Conservation (phyloP, 2,113 vertebrate genomes). For the Acinonyx jubatus region DNA sequence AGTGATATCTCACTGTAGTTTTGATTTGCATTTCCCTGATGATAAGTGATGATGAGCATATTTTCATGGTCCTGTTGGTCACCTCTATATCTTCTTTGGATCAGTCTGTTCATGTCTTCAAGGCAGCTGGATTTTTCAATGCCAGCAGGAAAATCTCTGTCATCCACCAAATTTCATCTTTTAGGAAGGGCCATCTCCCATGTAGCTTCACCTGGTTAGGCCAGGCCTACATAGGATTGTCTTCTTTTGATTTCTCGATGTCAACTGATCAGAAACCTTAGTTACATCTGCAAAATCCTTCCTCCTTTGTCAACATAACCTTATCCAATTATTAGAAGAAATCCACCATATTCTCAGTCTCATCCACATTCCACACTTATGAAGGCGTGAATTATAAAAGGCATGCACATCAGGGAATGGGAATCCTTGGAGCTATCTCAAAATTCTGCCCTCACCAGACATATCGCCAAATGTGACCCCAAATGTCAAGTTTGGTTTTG, state of each 20-base stretch:
- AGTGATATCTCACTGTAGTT: neutral
- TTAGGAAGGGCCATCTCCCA: neutral
- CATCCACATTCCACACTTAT: neutral
- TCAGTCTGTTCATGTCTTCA: neutral
- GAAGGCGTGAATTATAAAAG: neutral
- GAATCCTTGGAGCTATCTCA: neutral
- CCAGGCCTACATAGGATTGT: neutral
- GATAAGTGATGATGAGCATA: neutral
- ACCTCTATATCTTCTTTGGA: neutral
- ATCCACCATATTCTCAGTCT: neutral
- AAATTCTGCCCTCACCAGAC: neutral
- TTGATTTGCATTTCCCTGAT: neutral
- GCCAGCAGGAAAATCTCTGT: neutral
- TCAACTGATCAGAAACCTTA: neutral
- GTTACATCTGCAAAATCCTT: neutral
- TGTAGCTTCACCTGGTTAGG: neutral
- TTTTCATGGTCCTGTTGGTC: neutral
- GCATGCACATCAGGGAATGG: neutral
- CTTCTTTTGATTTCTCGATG: neutral
- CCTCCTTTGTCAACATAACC: neutral
- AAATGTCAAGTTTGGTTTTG: neutral
- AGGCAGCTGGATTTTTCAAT: neutral
- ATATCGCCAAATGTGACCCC: neutral
- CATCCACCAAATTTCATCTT: neutral
- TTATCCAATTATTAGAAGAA: neutral